Evolutionary conservation across 2,797 vertebrate genomes (phyloP).

Genomic region (Enoplosus armatus): DNA sequence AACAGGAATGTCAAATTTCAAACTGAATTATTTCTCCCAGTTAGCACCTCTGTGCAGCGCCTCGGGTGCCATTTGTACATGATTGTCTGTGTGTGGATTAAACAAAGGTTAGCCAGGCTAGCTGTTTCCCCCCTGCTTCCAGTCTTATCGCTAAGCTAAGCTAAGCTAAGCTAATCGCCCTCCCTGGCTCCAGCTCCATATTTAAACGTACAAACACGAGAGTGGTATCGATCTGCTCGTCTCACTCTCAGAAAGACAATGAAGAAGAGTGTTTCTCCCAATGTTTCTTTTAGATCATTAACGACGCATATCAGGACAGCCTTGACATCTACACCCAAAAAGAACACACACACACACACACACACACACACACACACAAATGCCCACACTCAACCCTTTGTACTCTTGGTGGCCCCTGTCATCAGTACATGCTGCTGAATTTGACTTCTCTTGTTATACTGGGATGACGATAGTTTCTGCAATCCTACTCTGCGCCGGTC

Average conservation of each 20-base stretch:
- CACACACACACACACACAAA: slow-evolving; percentile 2
- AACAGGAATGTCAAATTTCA: too few species aligned
- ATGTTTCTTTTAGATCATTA: background rate
- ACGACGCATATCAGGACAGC: too few species aligned
- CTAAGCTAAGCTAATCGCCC: slow-evolving; percentile 16
- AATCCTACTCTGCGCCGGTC: slow-evolving; percentile 14
- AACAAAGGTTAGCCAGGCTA: background rate
- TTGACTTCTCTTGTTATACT: slow-evolving; percentile 19
- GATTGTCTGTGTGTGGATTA: too few species aligned
- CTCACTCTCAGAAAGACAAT: background rate
- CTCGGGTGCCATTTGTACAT: too few species aligned
- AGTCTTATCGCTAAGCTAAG: background rate
- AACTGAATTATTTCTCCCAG: too few species aligned
- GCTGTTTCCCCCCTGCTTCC: background rate
- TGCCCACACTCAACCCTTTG: background rate
- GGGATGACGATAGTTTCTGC: slow-evolving; percentile 44
- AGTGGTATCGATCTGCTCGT: background rate
- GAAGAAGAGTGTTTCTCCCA: background rate
- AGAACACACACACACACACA: slow-evolving; percentile 13
- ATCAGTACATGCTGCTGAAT: slow-evolving; percentile 9
- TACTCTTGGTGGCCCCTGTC: background rate
- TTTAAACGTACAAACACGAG: background rate
- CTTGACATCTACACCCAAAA: background rate
- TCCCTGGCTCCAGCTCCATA: background rate
- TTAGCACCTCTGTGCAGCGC: too few species aligned